These are phyloP conservation scores for Copsychus sechellarum DNA, from an alignment of 2,113 vertebrate species.

Conservation along the genomic window DNA sequence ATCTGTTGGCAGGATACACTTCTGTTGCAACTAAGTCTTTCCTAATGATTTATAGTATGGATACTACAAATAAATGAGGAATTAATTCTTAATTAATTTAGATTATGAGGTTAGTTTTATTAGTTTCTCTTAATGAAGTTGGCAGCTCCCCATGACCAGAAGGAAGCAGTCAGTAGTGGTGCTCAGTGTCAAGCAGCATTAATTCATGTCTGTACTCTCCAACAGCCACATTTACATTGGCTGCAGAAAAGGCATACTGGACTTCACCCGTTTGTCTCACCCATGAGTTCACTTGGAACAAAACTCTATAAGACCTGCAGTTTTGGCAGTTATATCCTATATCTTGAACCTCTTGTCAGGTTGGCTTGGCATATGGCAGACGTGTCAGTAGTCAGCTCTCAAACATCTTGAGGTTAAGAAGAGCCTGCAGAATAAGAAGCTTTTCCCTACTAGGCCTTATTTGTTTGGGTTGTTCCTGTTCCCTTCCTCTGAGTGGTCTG, in stretches of 20 bases:
- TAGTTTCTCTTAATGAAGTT: neutral
- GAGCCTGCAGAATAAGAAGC: neutral
- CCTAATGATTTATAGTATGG: neutral
- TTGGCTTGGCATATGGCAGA: neutral
- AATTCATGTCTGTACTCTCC: neutral
- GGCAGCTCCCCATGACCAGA: neutral
- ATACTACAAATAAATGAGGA: neutral
- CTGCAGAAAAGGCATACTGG: neutral
- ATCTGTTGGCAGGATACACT: neutral
- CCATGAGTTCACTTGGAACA: neutral
- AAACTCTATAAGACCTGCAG: neutral
- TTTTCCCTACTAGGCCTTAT: neutral
- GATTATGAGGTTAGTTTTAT: neutral
- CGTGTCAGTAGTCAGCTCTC: neutral
- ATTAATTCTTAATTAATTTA: neutral
- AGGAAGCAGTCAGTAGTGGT: neutral
- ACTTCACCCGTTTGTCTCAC: neutral
- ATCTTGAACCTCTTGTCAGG: neutral
- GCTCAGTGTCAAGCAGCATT: neutral
- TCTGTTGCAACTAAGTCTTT: neutral
- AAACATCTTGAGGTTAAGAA: neutral
- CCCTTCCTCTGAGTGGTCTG: neutral
- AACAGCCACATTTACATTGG: fast-evolving
- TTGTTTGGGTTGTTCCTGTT: neutral
- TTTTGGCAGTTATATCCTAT: neutral